These are phyloP conservation scores for Tarsius wallacei DNA, from an alignment of 2,797 vertebrate genomes.

Conservation along the genomic window DNA sequence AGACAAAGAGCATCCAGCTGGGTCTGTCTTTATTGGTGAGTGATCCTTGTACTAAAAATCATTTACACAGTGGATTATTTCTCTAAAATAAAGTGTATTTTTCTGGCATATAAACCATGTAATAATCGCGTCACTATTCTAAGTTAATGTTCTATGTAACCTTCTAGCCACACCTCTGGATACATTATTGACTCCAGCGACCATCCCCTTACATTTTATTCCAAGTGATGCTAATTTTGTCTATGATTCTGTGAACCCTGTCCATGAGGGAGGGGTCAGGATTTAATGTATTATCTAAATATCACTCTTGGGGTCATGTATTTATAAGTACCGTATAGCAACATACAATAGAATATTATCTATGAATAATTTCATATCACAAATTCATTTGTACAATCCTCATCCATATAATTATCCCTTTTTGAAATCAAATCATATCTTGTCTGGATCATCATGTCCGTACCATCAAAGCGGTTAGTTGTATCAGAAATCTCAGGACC, in stretches of 20 bases:
- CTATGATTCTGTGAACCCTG: not conserved
- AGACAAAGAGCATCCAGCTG: conserved; percentile 69
- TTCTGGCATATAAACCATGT: not conserved
- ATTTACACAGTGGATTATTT: conserved; percentile 63
- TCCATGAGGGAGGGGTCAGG: not conserved
- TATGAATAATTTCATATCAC: not conserved
- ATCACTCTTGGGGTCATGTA: not conserved
- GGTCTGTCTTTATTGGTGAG: conserved; percentile 77
- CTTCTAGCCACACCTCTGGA: not conserved
- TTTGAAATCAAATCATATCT: not conserved
- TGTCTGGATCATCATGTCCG: not conserved
- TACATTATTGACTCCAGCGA: not conserved
- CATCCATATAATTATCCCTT: not conserved
- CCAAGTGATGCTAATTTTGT: not conserved
- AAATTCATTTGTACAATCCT: not conserved
- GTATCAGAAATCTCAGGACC: not conserved
- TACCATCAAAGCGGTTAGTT: not conserved
- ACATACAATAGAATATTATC: not conserved
- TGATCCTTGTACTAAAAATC: conserved; percentile 80
- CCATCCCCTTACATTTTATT: not conserved
- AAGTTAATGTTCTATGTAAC: not conserved
- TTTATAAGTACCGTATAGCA: not conserved
- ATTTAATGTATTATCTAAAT: not conserved
- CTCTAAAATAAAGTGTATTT: conserved; percentile 34
- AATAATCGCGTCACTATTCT: not conserved